These are phyloP conservation scores for Rhynchotus rufescens DNA, from an alignment of 2,797 vertebrate species.

Conservation along the genomic window DNA sequence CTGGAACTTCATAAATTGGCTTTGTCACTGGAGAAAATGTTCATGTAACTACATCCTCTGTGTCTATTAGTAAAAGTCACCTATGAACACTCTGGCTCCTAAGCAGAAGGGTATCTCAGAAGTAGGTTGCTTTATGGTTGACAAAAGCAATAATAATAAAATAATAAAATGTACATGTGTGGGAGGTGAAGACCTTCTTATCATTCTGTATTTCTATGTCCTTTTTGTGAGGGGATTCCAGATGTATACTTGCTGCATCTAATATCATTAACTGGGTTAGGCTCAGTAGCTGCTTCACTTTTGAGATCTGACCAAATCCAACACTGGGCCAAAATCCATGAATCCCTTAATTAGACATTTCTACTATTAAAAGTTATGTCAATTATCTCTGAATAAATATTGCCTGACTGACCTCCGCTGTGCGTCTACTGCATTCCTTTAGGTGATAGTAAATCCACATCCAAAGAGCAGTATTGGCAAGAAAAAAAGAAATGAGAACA, in stretches of 20 bases:
- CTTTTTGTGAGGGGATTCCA: not conserved
- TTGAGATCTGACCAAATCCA: not conserved
- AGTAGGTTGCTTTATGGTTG: not conserved
- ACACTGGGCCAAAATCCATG: not conserved
- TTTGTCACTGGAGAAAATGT: not conserved
- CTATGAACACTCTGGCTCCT: not conserved
- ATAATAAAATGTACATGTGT: too few relatives aligned
- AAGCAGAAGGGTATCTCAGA: not conserved
- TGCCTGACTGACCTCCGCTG: not conserved
- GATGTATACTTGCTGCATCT: not conserved
- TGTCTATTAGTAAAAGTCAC: not conserved
- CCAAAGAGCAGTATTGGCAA: not conserved
- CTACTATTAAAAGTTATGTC: not conserved
- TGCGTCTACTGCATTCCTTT: not conserved
- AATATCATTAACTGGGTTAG: not conserved
- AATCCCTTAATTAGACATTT: not conserved
- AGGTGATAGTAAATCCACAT: constrained; percentile 45
- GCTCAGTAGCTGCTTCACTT: not conserved
- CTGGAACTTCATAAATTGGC: not conserved
- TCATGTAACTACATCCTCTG: not conserved
- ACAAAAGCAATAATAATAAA: too few relatives aligned
- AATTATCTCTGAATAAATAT: not conserved
- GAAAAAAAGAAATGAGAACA: constrained; percentile 12
- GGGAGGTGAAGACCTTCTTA: not conserved
- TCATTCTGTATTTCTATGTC: not conserved